A percentile compares a stretch with the other conserved stretches of the same genome.
These are phyloP conservation scores for Diplolepis rosae DNA, from an alignment of 2,888 invertebrate species.

Conservation along the genomic window DNA sequence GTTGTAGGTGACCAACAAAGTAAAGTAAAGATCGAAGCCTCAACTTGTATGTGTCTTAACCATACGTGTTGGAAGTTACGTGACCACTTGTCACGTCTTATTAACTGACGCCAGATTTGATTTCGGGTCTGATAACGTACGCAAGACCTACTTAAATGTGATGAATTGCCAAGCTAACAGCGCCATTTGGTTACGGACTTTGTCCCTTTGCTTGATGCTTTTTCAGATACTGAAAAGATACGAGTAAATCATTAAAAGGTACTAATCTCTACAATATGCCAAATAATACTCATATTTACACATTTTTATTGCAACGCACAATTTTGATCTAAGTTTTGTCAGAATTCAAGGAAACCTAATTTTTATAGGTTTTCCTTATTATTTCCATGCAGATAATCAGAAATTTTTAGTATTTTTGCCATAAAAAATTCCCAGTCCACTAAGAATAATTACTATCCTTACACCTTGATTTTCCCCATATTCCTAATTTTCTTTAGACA, in stretches of 20 bases:
- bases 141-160: constrained; percentile 57
- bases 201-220: background rate
- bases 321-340: too few species aligned
- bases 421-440: too few species aligned
- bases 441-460: too few species aligned
- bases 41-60: constrained; percentile 32
- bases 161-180: constrained; percentile 48
- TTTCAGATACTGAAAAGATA: constrained; percentile 1
- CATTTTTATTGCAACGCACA: background rate
- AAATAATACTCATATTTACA: background rate
- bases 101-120: constrained; percentile 66
- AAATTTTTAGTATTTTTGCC: too few species aligned
- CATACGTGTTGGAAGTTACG: constrained; percentile 55
- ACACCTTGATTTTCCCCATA: too few species aligned
- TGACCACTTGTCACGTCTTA: constrained; percentile 70
- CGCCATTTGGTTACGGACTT: constrained; percentile 20
- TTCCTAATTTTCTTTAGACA: too few species aligned
- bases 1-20: constrained; percentile 37
- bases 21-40: constrained; percentile 45
- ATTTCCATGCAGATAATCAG: too few species aligned
- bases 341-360: too few species aligned
- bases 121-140: constrained; percentile 56
- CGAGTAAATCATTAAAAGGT: constrained; percentile 15
- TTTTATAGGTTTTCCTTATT: too few species aligned
- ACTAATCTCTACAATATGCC: constrained; percentile 14